Conservation (phyloP, 1,140 invertebrate genomes). For the Listronotus bonariensis region DNA sequence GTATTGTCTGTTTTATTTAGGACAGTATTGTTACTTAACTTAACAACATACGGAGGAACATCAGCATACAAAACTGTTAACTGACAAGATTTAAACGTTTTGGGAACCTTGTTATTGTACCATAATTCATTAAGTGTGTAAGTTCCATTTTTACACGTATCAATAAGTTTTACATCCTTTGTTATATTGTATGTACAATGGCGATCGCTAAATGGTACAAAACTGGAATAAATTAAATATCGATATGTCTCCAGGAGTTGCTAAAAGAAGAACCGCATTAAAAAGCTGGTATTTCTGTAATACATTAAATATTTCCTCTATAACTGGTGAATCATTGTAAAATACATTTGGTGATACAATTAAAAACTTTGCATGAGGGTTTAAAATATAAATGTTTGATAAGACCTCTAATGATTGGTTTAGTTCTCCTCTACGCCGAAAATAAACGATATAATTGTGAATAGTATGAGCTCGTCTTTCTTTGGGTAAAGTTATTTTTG, state of each 20-base stretch:
- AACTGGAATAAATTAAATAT: conserved; percentile 37
- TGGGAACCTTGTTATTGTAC: conserved; percentile 40
- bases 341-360: conserved; percentile 37
- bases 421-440: conserved; percentile 25
- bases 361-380: conserved; percentile 45
- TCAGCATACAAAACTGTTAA: conserved; percentile 39
- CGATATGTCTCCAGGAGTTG: conserved; percentile 6
- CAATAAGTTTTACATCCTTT: conserved; percentile 14
- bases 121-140: conserved; percentile 6
- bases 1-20: background rate
- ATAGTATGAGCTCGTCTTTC: conserved; percentile 4
- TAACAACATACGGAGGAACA: conserved; percentile 39
- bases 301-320: conserved; percentile 25
- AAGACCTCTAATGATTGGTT: conserved; percentile 17
- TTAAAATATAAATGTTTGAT: conserved; percentile 21
- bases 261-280: conserved; percentile 36
- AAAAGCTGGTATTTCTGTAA: conserved; percentile 33
- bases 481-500: background rate
- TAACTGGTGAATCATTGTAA: conserved; percentile 6
- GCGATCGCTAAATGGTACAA: conserved; percentile 41
- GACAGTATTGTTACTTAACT: conserved; percentile 4
- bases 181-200: conserved; percentile 35
- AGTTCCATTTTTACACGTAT: conserved; percentile 23
- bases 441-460: conserved; percentile 33
- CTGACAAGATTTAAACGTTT: conserved; percentile 39